Evolutionary conservation across 2,888 invertebrate genomes (phyloP), one percentile per base, ranked within the genome.

Genomic region (Toxonevra muliebris): DNA sequence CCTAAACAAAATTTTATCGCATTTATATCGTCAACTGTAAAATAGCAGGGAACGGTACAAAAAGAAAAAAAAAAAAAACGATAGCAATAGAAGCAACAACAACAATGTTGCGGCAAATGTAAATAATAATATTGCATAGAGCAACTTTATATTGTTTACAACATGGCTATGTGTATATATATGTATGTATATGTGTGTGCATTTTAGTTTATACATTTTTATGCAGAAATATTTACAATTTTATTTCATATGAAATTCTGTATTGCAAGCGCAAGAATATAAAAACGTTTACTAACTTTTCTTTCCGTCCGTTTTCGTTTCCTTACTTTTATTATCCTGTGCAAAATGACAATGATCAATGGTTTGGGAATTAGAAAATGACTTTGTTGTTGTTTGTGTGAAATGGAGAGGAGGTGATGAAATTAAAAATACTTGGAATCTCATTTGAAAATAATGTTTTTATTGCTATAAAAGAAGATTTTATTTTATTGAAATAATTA

Each of bases 1-100:
- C 48, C 58, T 40, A 59, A 68, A 54, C 50, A 66, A 69, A 63
- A 55, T 66, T 72, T 72, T 70, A 70, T 72, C 66, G 72, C 68
- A 61, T 72, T 72, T 70, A 70, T 68, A 70, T 70, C 69, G 69
- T 72, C 59, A 69, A 67, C 66, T 68, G 65, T 60, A 66, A 67
- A 71, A 67, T 60, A 41, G 48, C 48, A 53, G 66, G 15, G 57
- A 55, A 20, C 60, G 66, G 42, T 45, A 53, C 40, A 4, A 20
- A 66, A 62, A 63, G 43, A 60, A 52, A 42, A 55, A 54, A n/a
- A 20, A 66, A 20, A 41, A 13, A 13, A 69, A 61, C 30, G 53
- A 58, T 30, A 59, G 54, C 19, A 54, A 8, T 40, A 58, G 41
- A n/a, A 53, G 13, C 19, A 12, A 55, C 61, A 61, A 17, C 68